Evolutionary conservation across 2,113 vertebrate species (phyloP), one percentile per base, ranked within the genome.

Genomic region (Hippolais icterina): DNA sequence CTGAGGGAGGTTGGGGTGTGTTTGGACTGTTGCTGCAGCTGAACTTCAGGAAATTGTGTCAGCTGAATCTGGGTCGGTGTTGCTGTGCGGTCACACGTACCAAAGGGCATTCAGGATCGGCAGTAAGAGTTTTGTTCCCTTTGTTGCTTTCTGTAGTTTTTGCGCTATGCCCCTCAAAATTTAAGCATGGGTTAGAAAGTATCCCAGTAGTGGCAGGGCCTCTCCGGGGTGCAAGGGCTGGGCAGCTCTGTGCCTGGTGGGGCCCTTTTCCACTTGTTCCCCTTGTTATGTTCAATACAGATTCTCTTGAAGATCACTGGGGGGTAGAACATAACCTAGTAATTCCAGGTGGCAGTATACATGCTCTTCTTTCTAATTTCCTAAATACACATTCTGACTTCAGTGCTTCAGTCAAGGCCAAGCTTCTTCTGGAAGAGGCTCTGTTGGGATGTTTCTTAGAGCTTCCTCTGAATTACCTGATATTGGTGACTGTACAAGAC

Each of bases 401-500:
- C 14, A 57, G 31, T 2, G 5, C 44, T 79, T 47, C 35, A 25
- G 47, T 53, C 2, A 3, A 79, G 42, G n/a, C 46, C 22, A 20
- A 17, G 47, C 42, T 75, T 33, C 44, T 80, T 24, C 41, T 27
- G 31, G 42, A 46, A 27, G 14, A 41, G 28, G n/a, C 50, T 91
- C 49, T 44, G 47, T 24, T 0, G 4, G 60, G n/a, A 19, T 49
- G 10, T 52, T 46, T 39, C 74, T 56, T 47, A 16, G 50, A 77
- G 60, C 42, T 82, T 59, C 66, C 39, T 53, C 37, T 54, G 49
- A 12, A 18, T 39, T 76, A 20, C 49, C 52, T 27, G 87, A 2
- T 68, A 3, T 3, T 29, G 65, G 33, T 22, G 15, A 1, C 41
- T 29, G 0, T 33, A 0, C 27, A 8, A 47, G 28, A 24, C n/a